Base-by-base conservation (phyloP, 2,888 invertebrate genomes). In the Catocala fraxini region DNA sequence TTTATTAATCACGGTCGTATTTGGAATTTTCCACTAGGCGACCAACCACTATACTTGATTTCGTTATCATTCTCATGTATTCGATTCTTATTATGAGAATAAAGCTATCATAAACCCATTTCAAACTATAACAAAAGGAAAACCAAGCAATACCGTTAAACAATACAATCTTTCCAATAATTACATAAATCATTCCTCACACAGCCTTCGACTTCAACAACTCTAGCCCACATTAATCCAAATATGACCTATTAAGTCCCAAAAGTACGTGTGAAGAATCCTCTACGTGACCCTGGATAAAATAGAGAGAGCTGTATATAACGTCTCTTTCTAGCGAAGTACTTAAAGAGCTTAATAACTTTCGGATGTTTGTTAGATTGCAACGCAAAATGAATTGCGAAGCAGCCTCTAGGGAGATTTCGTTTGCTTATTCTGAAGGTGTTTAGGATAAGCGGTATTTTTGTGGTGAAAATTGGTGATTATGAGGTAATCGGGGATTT, bases 321-420 rank as follows among this genome's bases (percentile, higher is more conserved):
- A 45, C 47, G 43, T 64, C 67, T 54, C 65, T 42, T 35, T 69
- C 65, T 42, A 35, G 33, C 52, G 52, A 71, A 75, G 75, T 75
- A 71, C 76, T 73, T 74, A 71, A 74, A 74, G 65, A 65, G 74
- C 76, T 74, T 76, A 77, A 76, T 76, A 77, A 76, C 52, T 76
- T 75, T 69, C 67, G 73, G 76, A 76, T 77, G 76, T 77, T 76
- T 76, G 76, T 76, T 76, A 65, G 70, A 76, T 76, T 76, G 71
- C 68, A 73, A 74, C 73, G 75, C 74, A 75, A 73, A 75, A 73
- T 76, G 71, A 74, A 75, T 77, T 56, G 65, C 48, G 69, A 73
- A 71, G 42, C 58, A 73, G 63, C 9, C 45, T 33, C 11, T 51
- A 48, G 56, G 56, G 39, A 47, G 53, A 43, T 60, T 25, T 6